Evolutionary conservation across 2,888 invertebrate species (phyloP).

Genomic region (Athalia rosae): DNA sequence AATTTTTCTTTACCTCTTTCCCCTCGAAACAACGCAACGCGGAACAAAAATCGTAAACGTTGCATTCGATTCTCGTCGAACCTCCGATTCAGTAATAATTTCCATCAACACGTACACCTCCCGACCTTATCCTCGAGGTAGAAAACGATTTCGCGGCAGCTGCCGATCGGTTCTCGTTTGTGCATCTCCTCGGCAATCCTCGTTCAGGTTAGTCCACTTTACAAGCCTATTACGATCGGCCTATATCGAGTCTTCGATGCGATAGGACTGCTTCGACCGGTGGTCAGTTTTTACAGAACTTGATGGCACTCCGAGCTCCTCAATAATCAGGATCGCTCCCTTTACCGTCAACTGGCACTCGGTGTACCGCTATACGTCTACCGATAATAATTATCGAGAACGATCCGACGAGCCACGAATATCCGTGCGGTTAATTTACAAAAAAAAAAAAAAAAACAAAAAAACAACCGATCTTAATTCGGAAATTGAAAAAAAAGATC

Average conservation of each 20-base stretch:
- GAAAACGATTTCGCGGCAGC: no score
- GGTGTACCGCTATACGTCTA: no score
- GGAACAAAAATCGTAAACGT: background rate
- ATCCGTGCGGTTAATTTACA: background rate
- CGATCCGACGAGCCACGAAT: background rate
- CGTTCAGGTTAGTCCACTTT: conserved; percentile 12
- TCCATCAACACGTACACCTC: no score
- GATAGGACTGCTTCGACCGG: no score
- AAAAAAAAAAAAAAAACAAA: background rate
- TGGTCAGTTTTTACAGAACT: background rate
- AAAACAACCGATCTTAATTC: background rate
- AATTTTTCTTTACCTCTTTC: background rate
- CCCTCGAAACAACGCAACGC: background rate
- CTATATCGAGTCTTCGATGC: background rate
- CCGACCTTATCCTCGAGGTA: no score
- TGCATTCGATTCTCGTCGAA: background rate
- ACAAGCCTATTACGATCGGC: background rate
- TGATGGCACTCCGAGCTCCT: background rate
- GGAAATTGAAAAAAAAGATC: no score
- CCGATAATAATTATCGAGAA: background rate
- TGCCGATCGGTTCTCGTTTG: background rate
- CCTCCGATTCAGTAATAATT: background rate
- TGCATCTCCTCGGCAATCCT: background rate
- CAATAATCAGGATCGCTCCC: background rate
- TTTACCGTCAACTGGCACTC: background rate